These are phyloP conservation scores for Gambelia wislizenii DNA, from an alignment of 2,797 vertebrate genomes.

Conservation along the genomic window DNA sequence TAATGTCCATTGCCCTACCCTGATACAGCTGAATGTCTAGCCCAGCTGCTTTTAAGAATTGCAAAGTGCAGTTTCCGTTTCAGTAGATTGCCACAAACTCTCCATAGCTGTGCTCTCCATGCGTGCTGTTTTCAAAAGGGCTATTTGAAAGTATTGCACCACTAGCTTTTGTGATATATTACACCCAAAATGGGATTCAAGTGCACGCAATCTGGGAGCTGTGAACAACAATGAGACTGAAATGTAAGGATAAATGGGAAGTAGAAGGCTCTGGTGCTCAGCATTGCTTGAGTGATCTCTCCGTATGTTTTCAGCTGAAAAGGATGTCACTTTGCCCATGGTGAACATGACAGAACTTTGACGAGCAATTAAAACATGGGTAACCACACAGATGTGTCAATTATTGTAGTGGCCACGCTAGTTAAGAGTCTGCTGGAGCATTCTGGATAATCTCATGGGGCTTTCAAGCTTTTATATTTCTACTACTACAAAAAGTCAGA, in stretches of 20 bases:
- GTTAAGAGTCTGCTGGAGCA: slow-evolving; percentile 42
- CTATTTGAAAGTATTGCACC: slow-evolving; percentile 15
- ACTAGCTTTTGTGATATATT: slow-evolving; percentile 32
- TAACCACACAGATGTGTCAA: slow-evolving; percentile 29
- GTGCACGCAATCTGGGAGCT: neutral
- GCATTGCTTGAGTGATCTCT: slow-evolving; percentile 15
- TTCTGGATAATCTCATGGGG: slow-evolving; percentile 38
- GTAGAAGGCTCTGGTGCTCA: neutral
- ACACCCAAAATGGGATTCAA: slow-evolving; percentile 2
- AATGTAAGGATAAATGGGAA: slow-evolving; percentile 28
- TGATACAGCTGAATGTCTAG: slow-evolving; percentile 10
- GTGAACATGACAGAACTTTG: slow-evolving; percentile 39
- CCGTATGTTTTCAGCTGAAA: slow-evolving; percentile 38
- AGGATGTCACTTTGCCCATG: slow-evolving; percentile 23
- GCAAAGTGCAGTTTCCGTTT: neutral
- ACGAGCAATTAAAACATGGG: slow-evolving; percentile 45
- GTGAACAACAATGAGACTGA: slow-evolving; percentile 40
- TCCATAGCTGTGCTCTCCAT: slow-evolving; percentile 38
- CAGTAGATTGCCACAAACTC: neutral
- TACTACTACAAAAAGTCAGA: slow-evolving; percentile 39
- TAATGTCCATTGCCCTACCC: slow-evolving; percentile 29
- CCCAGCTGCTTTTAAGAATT: slow-evolving; percentile 14
- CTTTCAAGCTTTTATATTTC: slow-evolving; percentile 38
- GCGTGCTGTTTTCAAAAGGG: slow-evolving; percentile 35
- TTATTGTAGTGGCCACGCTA: slow-evolving; percentile 44